Conservation (phyloP, 2,113 vertebrate species). For the Oceanites oceanicus region DNA sequence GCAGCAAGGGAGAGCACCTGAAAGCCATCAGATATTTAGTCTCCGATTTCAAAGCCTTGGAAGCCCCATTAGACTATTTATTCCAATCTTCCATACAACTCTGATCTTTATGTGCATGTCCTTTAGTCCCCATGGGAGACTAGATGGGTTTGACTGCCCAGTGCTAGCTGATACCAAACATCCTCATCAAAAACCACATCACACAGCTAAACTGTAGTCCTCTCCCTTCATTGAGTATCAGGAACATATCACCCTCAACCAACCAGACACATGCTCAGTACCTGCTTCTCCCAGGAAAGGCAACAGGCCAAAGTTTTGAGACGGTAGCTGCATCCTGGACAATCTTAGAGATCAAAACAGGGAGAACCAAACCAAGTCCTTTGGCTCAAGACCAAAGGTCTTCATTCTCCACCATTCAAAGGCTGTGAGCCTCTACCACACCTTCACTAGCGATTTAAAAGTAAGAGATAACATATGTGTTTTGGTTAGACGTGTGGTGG, state of each 20-base stretch:
- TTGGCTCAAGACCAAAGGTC: not conserved
- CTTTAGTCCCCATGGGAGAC: not conserved
- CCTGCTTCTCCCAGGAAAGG: not conserved
- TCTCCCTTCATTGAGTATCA: not conserved
- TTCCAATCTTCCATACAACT: not conserved
- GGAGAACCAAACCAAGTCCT: not conserved
- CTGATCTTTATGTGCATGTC: not conserved
- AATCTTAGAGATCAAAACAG: not conserved
- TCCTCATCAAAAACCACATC: not conserved
- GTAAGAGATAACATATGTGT: not conserved
- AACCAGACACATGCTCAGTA: not conserved
- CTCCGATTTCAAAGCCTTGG: not conserved
- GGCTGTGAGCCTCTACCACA: not conserved
- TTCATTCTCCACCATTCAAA: not conserved
- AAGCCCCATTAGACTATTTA: not conserved
- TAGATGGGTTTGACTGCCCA: not conserved
- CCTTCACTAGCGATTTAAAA: not conserved
- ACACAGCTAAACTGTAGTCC: not conserved
- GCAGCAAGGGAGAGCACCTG: not conserved
- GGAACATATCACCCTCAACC: accelerated
- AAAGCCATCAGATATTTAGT: not conserved
- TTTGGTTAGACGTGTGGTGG: not conserved
- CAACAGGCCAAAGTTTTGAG: not conserved
- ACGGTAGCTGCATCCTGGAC: not conserved
- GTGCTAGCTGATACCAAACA: not conserved